Conservation (phyloP, 2,888 invertebrate genomes). For the Syritta pipiens region DNA sequence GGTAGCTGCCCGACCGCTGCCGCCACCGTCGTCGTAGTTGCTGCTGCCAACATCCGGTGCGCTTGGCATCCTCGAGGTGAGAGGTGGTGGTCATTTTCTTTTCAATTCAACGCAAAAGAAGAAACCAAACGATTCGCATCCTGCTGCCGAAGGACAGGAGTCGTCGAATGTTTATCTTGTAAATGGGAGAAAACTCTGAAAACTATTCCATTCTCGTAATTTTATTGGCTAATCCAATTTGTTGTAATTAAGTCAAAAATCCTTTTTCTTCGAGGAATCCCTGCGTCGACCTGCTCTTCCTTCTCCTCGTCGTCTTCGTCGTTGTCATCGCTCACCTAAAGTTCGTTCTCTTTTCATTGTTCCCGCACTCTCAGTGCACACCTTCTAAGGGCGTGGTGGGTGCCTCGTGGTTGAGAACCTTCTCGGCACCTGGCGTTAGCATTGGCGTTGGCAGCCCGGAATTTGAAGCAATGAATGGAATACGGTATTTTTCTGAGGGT, state of each 20-base stretch:
- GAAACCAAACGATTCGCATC: conserved; percentile 5
- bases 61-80: not conserved
- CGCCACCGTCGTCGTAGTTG: not conserved
- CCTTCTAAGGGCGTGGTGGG: not conserved
- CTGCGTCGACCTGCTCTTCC: conserved; percentile 3
- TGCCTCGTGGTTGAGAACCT: conserved; percentile 34
- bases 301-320: too few relatives aligned
- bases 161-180: conserved; percentile 68
- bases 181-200: conserved; percentile 66
- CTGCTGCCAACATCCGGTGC: too few relatives aligned
- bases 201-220: conserved; percentile 68
- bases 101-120: conserved; percentile 49
- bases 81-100: conserved; percentile 51
- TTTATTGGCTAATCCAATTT: conserved; percentile 70
- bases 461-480: conserved; percentile 49
- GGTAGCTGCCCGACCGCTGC: conserved; percentile 11
- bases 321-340: conserved; percentile 22
- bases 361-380: conserved; percentile 1
- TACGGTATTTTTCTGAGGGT: conserved; percentile 17
- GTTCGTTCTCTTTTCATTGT: conserved; percentile 45
- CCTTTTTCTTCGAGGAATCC: conserved; percentile 61
- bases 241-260: conserved; percentile 70
- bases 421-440: not conserved
- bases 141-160: conserved; percentile 41
- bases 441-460: not conserved